phyloP scores from a whole-genome alignment of 23 tunicate species.

The Clavelina lepadiformis region DNA sequence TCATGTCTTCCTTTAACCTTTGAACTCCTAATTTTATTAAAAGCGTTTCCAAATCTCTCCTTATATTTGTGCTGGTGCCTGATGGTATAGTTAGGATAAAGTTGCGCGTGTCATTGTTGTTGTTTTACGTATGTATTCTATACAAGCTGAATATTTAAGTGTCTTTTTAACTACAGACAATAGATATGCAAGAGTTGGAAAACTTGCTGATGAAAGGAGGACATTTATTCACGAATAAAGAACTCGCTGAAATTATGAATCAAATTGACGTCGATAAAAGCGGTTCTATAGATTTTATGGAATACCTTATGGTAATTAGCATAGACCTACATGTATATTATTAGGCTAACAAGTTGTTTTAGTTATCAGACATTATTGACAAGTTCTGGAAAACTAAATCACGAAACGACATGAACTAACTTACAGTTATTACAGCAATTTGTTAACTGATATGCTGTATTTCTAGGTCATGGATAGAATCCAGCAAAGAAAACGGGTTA shows the following conservation, averaged over 20 bases:
- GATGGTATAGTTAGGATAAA: too few relatives aligned
- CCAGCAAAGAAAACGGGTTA: slow-evolving; percentile 58
- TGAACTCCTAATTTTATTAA: too few relatives aligned
- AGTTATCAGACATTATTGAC: too few relatives aligned
- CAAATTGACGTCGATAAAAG: slow-evolving; percentile 60
- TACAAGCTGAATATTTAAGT: too few relatives aligned
- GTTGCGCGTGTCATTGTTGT: too few relatives aligned
- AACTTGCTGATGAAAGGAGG: slow-evolving; percentile 66
- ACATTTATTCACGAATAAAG: slow-evolving; percentile 57
- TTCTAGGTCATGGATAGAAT: slow-evolving; percentile 64
- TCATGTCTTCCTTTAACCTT: too few relatives aligned
- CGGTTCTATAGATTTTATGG: slow-evolving; percentile 79
- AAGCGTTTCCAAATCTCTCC: too few relatives aligned
- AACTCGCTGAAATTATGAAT: slow-evolving; percentile 64
- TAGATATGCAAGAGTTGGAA: slow-evolving; percentile 75
- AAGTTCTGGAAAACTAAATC: too few relatives aligned
- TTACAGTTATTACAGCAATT: neutral
- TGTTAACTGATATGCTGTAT: neutral
- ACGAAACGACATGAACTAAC: too few relatives aligned
- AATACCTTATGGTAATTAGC: slow-evolving; percentile 65
- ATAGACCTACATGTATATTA: neutral
- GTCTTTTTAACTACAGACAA: slow-evolving; percentile 29
- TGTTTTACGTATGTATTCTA: too few relatives aligned
- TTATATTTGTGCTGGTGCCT: too few relatives aligned
- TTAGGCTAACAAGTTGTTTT: too few relatives aligned